Base-by-base conservation (phyloP, 1,140 invertebrate genomes). In the Trichonephila clavipes region DNA sequence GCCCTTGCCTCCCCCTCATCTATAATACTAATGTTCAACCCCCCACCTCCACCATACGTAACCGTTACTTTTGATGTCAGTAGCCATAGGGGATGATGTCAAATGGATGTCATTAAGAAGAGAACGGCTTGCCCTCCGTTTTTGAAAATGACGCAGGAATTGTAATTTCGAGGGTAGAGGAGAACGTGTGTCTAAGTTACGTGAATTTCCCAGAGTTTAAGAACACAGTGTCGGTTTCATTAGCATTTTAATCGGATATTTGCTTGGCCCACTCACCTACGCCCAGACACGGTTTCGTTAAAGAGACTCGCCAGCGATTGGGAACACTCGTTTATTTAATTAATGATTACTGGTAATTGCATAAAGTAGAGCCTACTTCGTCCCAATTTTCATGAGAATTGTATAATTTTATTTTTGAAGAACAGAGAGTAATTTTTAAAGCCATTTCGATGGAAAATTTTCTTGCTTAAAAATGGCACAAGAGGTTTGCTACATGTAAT, bases 41-140 rank as follows among this genome's bases (percentile, higher is more conserved):
- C 81, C 82, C 77, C 69, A 21, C 89, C 72, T 12, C 81, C 58
- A 61, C 81, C 85, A 88, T 81, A 77, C 92, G 92, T 88, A 87
- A 93, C 92, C 92, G 92, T 93, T 88, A 93, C 83, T 93, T 93
- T 93, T 93, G 92, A 93, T 93, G 92, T 93, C 92, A 51, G 85
- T 93, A 92, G 62, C 90, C 90, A 92, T 92, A 92, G 90, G 90
- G 90, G 82, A 93, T 77, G 92, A 93, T 93, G 92, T 93, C 92
- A 88, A 88, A 93, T 93, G 92, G 92, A 93, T 93, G 86, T 93
- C 92, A 93, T 93, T 93, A 93, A 93, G 86, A 62, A 88, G 21
- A 61, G 92, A 81, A 77, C 85, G 83, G 40, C 92, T 88, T 66
- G 61, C 85, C 69, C 44, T 87, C 62, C 61, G 59, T 86, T 92